Percentiles rank a stretch among this genome's conserved stretches.
These are phyloP conservation scores for Ia io DNA, from an alignment of 2,113 vertebrate genomes.

Conservation along the genomic window DNA sequence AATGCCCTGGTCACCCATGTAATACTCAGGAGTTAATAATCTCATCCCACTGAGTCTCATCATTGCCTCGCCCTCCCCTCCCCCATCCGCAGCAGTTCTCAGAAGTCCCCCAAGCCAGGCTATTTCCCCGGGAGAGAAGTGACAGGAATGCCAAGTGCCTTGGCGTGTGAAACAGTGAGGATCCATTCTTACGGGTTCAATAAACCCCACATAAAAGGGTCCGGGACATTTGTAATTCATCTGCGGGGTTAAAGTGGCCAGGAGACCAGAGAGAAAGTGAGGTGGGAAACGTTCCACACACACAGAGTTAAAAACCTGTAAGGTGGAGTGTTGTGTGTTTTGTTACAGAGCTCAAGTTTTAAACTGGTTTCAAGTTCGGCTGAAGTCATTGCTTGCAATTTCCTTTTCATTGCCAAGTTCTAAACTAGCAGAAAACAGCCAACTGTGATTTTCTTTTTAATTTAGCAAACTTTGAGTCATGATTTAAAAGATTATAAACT, in stretches of 20 bases:
- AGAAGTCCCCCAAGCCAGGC: background rate
- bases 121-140: background rate
- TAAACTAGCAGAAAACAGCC: background rate
- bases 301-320: background rate
- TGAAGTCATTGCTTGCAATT: constrained; percentile 2
- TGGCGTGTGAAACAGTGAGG: background rate
- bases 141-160: background rate
- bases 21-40: background rate
- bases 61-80: background rate
- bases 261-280: background rate
- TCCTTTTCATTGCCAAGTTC: constrained; percentile 30
- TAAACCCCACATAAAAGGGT: background rate
- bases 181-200: background rate
- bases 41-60: background rate
- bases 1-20: background rate
- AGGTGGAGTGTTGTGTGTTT: background rate
- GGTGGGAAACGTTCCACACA: background rate
- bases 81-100: background rate
- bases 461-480: background rate
- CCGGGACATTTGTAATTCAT: background rate
- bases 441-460: background rate
- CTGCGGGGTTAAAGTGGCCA: background rate
- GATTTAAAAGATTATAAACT: constrained; percentile 1
- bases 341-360: background rate
- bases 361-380: background rate